A percentile compares a stretch with the other conserved stretches of the same genome.
Evolutionary conservation across 2,888 invertebrate species (phyloP).

Genomic region (Isoperla grammatica): DNA sequence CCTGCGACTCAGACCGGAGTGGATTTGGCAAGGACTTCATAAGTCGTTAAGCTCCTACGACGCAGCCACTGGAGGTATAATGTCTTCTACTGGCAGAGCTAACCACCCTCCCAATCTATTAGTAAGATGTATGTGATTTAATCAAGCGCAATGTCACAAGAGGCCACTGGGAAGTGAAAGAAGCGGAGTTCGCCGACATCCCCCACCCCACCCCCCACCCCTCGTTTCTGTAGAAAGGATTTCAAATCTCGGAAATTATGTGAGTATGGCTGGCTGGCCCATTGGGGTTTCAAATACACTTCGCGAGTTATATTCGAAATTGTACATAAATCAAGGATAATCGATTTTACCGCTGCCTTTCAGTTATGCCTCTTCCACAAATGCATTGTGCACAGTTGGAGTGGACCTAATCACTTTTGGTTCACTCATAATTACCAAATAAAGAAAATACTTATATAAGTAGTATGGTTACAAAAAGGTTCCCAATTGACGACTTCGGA

Average conservation of each 20-base stretch:
- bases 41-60: constrained; percentile 24
- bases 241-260: constrained; percentile 7
- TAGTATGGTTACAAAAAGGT: too few species aligned
- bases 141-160: constrained; percentile 25
- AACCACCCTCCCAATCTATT: constrained; percentile 23
- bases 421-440: too few species aligned
- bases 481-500: too few species aligned
- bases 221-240: not conserved
- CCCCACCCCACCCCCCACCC: not conserved
- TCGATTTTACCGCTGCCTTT: too few species aligned
- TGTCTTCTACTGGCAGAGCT: constrained; percentile 6
- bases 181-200: constrained; percentile 17
- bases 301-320: too few species aligned
- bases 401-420: too few species aligned
- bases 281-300: not conserved
- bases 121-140: constrained; percentile 30
- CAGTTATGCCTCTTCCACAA: too few species aligned
- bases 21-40: constrained; percentile 27
- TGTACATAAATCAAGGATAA: too few species aligned
- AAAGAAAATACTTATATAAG: too few species aligned
- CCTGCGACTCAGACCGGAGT: constrained; percentile 13
- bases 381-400: too few species aligned
- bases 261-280: not conserved
- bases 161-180: constrained; percentile 11
- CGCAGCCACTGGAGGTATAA: constrained; percentile 14